These are phyloP conservation scores for Pristis pectinata DNA, from an alignment of 2,797 vertebrate species.

Conservation along the genomic window DNA sequence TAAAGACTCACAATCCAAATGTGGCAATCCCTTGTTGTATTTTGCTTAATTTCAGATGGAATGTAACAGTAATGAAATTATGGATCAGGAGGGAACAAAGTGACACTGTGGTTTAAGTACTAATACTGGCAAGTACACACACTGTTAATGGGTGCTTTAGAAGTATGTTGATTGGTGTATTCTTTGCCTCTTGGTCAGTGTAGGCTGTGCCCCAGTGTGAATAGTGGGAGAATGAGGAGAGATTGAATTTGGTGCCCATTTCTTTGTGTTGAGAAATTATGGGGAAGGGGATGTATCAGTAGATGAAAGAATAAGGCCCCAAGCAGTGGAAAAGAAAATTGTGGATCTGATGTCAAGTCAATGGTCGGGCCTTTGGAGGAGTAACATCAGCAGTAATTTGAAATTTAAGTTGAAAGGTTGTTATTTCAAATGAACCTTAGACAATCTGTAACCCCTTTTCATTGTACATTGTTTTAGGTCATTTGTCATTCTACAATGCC, in stretches of 20 bases:
- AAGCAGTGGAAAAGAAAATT: background rate
- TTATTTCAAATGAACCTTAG: background rate
- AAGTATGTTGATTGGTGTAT: too few relatives aligned
- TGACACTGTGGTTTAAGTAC: background rate
- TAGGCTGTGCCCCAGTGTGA: background rate
- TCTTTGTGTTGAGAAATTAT: background rate
- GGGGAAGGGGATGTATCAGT: background rate
- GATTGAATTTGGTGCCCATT: background rate
- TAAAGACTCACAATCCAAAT: background rate
- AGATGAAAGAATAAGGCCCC: background rate
- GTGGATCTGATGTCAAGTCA: background rate
- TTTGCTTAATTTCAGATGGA: background rate
- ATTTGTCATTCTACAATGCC: constrained; percentile 83
- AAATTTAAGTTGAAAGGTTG: background rate
- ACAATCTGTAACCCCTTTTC: background rate
- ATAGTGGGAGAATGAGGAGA: background rate
- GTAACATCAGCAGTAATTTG: background rate
- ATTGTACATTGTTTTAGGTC: constrained; percentile 54
- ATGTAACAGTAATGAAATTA: background rate
- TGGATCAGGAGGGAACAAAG: background rate
- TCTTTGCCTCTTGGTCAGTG: background rate
- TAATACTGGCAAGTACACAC: background rate
- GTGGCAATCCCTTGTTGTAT: background rate
- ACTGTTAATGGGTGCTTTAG: too few relatives aligned
- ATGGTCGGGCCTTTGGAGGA: background rate